Base-by-base conservation (phyloP, 2,797 vertebrate genomes). In the Diceros bicornis region DNA sequence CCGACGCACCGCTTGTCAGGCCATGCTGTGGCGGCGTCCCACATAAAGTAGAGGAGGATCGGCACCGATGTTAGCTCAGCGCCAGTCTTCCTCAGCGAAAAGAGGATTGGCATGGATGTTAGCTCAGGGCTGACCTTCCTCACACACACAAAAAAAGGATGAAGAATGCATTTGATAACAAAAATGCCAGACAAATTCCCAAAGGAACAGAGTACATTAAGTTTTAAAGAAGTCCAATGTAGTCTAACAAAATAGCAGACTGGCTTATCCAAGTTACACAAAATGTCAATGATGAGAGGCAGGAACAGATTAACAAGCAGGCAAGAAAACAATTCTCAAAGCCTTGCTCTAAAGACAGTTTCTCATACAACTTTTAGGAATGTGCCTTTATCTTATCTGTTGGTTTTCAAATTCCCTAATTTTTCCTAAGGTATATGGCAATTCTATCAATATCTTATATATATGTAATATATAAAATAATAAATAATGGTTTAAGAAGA, bases 321-420 rank as follows among this genome's bases (percentile, higher is more conserved):
- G 34, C 18, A 84, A 94, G 34, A 94, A 86, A 82, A 91, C 6
- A 0, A 96, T 41, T 88, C 32, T 93, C n/a, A 79, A 97, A 95
- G 93, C 17, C 66, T 29, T 88, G 23, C 41, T 89, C 50, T 92
- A 95, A 95, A 82, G 34, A 94, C 41, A 81, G 50, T 81, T 83
- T 81, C 71, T 86, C 27, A 91, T 47, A 83, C 20, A 88, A 91
- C 29, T 81, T 52, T 92, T 44, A 96, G 77, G 59, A 96, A 93
- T 81, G 16, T 89, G 14, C 71, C 23, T 69, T 81, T 71, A 91
- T 91, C 57, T 92, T 92, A 64, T 55, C 52, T 88, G 25, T 41
- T 87, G 29, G 44, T 96, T 97, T 96, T 90, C 62, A 94, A 95
- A 92, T 86, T 86, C n/a, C 59, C 23, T 92, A 50, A 93, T 84